A percentile compares a stretch with the other conserved stretches of the same genome.
These are phyloP conservation scores for Biston stratarius DNA, from an alignment of 2,888 invertebrate genomes.

Conservation along the genomic window DNA sequence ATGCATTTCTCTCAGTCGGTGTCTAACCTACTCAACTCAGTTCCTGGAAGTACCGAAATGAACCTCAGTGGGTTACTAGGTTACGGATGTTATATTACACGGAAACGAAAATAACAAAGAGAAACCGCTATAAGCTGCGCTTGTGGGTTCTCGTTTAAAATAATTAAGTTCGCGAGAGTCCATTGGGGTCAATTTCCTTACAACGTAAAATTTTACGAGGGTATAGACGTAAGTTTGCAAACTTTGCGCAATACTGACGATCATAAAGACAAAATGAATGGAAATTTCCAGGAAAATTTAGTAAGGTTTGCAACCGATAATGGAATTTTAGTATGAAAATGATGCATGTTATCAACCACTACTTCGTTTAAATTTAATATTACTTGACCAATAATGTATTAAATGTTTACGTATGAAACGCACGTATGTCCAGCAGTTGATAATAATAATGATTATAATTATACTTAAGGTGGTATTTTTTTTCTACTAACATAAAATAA, in stretches of 20 bases:
- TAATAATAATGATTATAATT: no score
- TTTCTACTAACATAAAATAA: no score
- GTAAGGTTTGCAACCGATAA: neutral
- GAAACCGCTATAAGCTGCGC: neutral
- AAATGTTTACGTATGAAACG: no score
- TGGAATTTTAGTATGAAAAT: slow-evolving; percentile 1
- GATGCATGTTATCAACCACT: neutral
- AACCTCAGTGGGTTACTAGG: no score
- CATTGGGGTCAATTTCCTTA: slow-evolving; percentile 25
- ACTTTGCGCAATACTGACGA: slow-evolving; percentile 10
- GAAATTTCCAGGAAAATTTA: neutral
- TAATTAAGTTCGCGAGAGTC: slow-evolving; percentile 22
- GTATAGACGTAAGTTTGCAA: slow-evolving; percentile 17
- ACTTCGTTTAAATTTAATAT: no score
- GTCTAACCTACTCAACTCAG: neutral
- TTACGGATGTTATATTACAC: neutral
- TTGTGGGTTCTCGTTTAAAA: slow-evolving; percentile 10
- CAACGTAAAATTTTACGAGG: slow-evolving; percentile 33
- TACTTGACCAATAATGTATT: no score
- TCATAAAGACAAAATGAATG: slow-evolving; percentile 27
- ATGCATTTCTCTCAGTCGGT: no score
- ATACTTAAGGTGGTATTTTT: no score
- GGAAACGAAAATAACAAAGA: slow-evolving; percentile 5
- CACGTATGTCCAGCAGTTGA: no score
- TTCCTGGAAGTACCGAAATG: no score